Percentiles rank a stretch among this genome's conserved stretches.
phyloP scores from a whole-genome alignment of 2,888 invertebrate genomes.

The Volucella bombylans region DNA sequence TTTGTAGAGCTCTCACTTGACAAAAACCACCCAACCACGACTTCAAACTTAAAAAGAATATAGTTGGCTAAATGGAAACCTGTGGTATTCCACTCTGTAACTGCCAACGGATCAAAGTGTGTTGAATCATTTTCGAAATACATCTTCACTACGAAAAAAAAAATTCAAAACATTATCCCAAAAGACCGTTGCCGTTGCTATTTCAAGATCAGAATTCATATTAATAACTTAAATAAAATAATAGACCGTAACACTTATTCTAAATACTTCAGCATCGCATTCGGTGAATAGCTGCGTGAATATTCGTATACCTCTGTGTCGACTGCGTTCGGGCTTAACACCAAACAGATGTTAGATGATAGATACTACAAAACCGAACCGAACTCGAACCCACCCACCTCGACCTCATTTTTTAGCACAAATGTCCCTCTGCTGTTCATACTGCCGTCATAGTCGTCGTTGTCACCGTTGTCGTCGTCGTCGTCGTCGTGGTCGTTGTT shows the following conservation, averaged over 20 bases:
- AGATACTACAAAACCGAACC: slow-evolving; percentile 3
- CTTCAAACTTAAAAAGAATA: neutral
- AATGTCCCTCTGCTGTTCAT: no score
- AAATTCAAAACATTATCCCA: neutral
- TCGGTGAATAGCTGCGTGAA: slow-evolving; percentile 42
- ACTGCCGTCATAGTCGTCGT: neutral
- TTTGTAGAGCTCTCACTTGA: no score
- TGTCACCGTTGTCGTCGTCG: neutral
- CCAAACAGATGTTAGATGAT: slow-evolving; percentile 41
- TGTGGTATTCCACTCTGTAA: neutral
- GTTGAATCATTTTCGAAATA: neutral
- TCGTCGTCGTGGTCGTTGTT: neutral
- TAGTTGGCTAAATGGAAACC: neutral
- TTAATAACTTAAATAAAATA: slow-evolving; percentile 42
- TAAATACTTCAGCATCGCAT: slow-evolving; percentile 5
- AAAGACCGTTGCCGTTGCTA: neutral
- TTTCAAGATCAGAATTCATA: neutral
- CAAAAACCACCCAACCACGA: no score
- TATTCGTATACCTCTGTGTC: slow-evolving; percentile 20
- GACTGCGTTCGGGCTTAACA: slow-evolving; percentile 38
- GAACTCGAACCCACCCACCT: slow-evolving; percentile 32
- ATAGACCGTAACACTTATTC: slow-evolving; percentile 31
- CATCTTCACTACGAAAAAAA: neutral
- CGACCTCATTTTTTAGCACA: slow-evolving; percentile 30
- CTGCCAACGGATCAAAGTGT: neutral